Base-by-base conservation (phyloP, 1,140 invertebrate genomes). In the Aporrectodea caliginosa region DNA sequence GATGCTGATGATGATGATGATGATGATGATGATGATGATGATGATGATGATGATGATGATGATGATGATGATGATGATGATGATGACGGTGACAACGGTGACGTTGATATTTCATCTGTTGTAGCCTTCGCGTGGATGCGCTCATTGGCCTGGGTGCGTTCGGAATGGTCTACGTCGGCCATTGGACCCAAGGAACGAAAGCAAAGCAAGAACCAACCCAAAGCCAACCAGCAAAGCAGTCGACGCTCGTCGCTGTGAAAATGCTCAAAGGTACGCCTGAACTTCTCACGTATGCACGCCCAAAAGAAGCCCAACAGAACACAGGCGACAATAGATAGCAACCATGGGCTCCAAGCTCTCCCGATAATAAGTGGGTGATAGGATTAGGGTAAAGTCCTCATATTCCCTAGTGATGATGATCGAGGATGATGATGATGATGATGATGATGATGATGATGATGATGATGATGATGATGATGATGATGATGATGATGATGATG, bases 391-490 rank as follows among this genome's bases (percentile, higher is more conserved):
- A 12, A 22, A 58, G 43, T 58, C 6, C 43, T 22, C n/a, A n/a
- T 58, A 22, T 12, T 22, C 43, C 43, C 43, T 22, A 58, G 43
- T 58, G 43, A 58, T 58, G 43, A 58, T 58, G 43, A 58, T 58
- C n/a, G n/a, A n/a, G n/a, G n/a, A 58, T 58, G 43, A 58, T 58
- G 43, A 58, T 58, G 43, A 58, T 58, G 43, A 58, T 58, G 43
- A 58, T 58, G 43, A 58, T 58, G 43, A 58, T 58, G 43, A 58
- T 58, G 43, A 58, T 58, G 43, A 58, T 58, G 43, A 58, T 58
- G 43, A 58, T 58, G 43, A 58, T 58, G 22, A 58, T 58, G 22
- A 58, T 58, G 22, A 58, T 58, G 22, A 58, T 58, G 22, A 58
- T 58, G 22, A 58, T 58, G 22, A 58, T 58, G 22, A 58, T 58